Evolutionary conservation across 2,113 vertebrate genomes (phyloP).

Genomic region (Cettia cetti): DNA sequence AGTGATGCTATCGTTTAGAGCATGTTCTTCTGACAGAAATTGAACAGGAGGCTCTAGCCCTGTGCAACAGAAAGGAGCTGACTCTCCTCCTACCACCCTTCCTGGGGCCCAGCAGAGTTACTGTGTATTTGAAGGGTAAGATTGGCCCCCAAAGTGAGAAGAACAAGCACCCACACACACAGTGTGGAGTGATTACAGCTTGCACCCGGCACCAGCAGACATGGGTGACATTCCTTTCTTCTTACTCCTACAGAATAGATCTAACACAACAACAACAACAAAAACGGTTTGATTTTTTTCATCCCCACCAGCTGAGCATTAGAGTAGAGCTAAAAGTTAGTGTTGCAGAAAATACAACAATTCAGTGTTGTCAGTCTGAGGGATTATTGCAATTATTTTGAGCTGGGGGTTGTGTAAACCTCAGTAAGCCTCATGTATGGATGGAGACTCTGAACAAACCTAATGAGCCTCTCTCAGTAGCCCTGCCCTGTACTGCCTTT

Average conservation of each 20-base stretch:
- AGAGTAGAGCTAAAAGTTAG: not conserved
- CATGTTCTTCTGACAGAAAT: not conserved
- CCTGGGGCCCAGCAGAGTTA: not conserved
- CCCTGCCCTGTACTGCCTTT: not conserved
- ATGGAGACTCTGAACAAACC: not conserved
- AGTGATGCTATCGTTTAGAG: not conserved
- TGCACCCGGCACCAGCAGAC: not conserved
- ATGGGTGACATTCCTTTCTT: not conserved
- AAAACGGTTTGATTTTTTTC: not conserved
- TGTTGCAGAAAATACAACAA: not conserved
- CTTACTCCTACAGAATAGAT: not conserved
- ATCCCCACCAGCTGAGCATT: not conserved
- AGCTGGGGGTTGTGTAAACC: not conserved
- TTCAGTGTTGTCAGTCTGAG: not conserved
- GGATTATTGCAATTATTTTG: slow-evolving; percentile 33
- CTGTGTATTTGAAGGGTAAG: not conserved
- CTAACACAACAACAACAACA: not conserved
- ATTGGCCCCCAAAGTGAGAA: not conserved
- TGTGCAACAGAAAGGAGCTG: not conserved
- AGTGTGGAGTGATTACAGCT: not conserved
- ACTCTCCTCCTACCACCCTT: not conserved
- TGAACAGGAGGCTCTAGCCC: not conserved
- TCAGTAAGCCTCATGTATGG: not conserved
- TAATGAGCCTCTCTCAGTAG: not conserved
- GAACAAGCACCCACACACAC: not conserved